Evolutionary conservation across 2,888 invertebrate species (phyloP).

Genomic region (Epinotia ramella): DNA sequence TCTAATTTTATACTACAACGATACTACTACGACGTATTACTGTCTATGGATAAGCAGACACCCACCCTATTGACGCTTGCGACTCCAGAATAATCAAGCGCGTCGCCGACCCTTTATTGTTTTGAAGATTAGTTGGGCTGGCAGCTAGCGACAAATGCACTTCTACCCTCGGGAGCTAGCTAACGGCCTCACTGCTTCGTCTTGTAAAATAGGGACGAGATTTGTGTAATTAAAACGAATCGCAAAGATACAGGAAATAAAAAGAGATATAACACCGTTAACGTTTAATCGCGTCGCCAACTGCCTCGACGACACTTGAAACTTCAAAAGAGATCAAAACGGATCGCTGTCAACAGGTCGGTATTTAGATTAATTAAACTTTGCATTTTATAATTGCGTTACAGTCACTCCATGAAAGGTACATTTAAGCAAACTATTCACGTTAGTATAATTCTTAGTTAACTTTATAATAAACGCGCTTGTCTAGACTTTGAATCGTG

Average conservation of each 20-base stretch:
- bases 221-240: background rate
- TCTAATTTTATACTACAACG: too few relatives aligned
- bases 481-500: background rate
- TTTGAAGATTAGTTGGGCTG: too few relatives aligned
- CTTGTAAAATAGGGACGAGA: background rate
- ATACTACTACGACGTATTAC: too few relatives aligned
- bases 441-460: background rate
- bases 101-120: too few relatives aligned
- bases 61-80: too few relatives aligned
- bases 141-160: too few relatives aligned
- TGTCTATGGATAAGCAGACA: too few relatives aligned
- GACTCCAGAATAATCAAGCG: too few relatives aligned
- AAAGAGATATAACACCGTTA: constrained; percentile 1
- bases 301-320: constrained; percentile 5
- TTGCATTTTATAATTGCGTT: background rate
- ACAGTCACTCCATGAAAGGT: background rate
- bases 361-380: constrained; percentile 10
- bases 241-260: background rate
- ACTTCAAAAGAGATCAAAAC: constrained; percentile 21
- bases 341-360: constrained; percentile 14
- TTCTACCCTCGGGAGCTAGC: too few relatives aligned
- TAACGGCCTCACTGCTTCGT: too few relatives aligned
- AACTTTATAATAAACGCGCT: background rate
- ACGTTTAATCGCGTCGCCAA: constrained; percentile 1
- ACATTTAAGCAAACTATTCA: background rate